Percentiles rank a stretch among this genome's conserved stretches.
Conservation (phyloP, 2,888 invertebrate genomes). For the Chesias legatella region DNA sequence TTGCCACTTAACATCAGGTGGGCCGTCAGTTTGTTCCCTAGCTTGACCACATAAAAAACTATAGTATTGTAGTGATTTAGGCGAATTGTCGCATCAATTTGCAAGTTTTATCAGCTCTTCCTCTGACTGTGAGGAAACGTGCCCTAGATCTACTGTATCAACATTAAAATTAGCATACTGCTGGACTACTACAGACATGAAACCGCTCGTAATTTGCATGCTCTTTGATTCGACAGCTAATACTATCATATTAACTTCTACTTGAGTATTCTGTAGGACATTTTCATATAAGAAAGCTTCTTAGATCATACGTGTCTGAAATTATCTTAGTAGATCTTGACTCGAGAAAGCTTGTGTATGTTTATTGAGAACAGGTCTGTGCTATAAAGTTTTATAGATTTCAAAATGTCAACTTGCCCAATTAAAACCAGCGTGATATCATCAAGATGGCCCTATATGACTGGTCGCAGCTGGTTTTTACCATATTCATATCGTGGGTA, state of each 20-base stretch:
- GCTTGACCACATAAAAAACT: background rate
- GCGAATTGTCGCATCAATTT: constrained; percentile 46
- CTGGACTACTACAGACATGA: constrained; percentile 31
- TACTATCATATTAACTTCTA: constrained; percentile 20
- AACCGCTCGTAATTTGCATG: constrained; percentile 41
- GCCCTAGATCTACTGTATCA: constrained; percentile 54
- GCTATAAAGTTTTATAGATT: constrained; percentile 12
- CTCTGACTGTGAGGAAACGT: constrained; percentile 50
- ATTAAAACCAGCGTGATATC: constrained; percentile 18
- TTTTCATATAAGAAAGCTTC: constrained; percentile 19
- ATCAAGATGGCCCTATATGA: constrained; percentile 14
- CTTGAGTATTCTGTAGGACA: constrained; percentile 19
- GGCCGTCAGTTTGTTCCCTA: too few species aligned
- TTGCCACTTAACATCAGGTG: too few species aligned
- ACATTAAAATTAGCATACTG: constrained; percentile 48
- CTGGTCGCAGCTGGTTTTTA: constrained; percentile 19
- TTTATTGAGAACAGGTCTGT: constrained; percentile 12
- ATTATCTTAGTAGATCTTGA: constrained; percentile 14
- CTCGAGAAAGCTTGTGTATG: constrained; percentile 14
- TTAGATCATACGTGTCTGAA: constrained; percentile 25
- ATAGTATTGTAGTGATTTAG: background rate
- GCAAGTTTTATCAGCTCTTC: constrained; percentile 60
- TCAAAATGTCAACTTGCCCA: constrained; percentile 14
- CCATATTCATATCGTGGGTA: constrained; percentile 15
- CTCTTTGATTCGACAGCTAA: constrained; percentile 30